Conservation (phyloP, 1,140 invertebrate species). For the Drosophila funebris region DNA sequence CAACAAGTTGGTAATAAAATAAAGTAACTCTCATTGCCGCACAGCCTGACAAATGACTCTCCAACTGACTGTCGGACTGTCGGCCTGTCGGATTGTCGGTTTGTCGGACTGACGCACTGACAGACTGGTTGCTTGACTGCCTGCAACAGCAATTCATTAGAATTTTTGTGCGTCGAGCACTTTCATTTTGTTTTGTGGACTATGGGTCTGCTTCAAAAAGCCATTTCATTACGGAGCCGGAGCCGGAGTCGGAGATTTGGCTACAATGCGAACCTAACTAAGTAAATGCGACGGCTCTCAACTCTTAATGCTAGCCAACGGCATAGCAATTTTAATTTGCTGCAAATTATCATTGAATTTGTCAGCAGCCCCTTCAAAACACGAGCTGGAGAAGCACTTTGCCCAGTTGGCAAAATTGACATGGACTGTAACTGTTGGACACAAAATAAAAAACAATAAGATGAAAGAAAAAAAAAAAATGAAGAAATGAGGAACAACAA, state of each 20-base stretch:
- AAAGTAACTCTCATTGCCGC: slow-evolving; percentile 57
- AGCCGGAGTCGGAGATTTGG: slow-evolving; percentile 7
- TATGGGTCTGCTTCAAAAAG: slow-evolving; percentile 37
- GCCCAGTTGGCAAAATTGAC: slow-evolving; percentile 51
- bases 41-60: neutral
- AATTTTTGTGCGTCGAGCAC: slow-evolving; percentile 56
- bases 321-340: slow-evolving; percentile 74
- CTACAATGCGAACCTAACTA: slow-evolving; percentile 36
- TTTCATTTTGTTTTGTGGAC: slow-evolving; percentile 46
- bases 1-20: slow-evolving; percentile 79
- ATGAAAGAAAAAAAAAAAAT: too few species aligned
- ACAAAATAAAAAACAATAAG: too few species aligned
- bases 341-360: slow-evolving; percentile 71
- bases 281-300: slow-evolving; percentile 36
- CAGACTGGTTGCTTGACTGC: neutral
- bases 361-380: slow-evolving; percentile 10
- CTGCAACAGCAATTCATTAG: slow-evolving; percentile 55
- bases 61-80: neutral
- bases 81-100: neutral
- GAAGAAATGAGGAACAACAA: too few species aligned
- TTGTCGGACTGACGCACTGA: neutral
- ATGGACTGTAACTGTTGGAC: slow-evolving; percentile 27
- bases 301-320: slow-evolving; percentile 54
- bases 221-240: slow-evolving; percentile 63
- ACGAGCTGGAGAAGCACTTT: slow-evolving; percentile 16